Conservation (phyloP, 2,888 invertebrate genomes). For the Anagyrus pseudococci region DNA sequence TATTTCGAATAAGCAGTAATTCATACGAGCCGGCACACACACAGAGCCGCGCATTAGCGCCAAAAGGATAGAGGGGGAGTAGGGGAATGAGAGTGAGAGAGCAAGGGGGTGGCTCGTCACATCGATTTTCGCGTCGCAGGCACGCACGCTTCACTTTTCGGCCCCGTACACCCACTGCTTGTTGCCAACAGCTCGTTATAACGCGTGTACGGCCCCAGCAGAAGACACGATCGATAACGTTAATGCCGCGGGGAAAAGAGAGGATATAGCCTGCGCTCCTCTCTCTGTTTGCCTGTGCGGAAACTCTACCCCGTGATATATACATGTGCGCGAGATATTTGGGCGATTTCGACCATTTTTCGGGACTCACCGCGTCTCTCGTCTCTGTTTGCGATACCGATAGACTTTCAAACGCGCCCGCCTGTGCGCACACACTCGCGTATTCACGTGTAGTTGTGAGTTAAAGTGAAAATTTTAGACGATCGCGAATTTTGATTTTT, state of each 20-base stretch:
- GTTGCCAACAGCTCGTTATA: not conserved
- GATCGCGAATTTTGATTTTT: no score
- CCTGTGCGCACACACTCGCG: no score
- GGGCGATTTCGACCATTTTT: not conserved
- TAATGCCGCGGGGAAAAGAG: conserved; percentile 24
- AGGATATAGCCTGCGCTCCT: no score
- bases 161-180: not conserved
- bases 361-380: not conserved
- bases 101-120: conserved; percentile 5
- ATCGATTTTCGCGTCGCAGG: conserved; percentile 26
- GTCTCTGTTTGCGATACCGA: not conserved
- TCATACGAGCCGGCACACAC: not conserved
- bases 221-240: conserved; percentile 21
- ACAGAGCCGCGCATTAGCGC: not conserved
- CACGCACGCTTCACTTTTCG: conserved; percentile 24
- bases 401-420: no score
- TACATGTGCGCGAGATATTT: not conserved
- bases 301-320: no score
- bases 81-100: not conserved
- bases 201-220: not conserved
- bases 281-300: no score
- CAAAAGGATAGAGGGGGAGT: not conserved
- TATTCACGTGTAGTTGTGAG: no score
- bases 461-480: no score
- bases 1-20: conserved; percentile 20